Evolutionary conservation across 2,888 invertebrate species (phyloP), one percentile per base, ranked within the genome.

Genomic region (Synanthedon formicaeformis): DNA sequence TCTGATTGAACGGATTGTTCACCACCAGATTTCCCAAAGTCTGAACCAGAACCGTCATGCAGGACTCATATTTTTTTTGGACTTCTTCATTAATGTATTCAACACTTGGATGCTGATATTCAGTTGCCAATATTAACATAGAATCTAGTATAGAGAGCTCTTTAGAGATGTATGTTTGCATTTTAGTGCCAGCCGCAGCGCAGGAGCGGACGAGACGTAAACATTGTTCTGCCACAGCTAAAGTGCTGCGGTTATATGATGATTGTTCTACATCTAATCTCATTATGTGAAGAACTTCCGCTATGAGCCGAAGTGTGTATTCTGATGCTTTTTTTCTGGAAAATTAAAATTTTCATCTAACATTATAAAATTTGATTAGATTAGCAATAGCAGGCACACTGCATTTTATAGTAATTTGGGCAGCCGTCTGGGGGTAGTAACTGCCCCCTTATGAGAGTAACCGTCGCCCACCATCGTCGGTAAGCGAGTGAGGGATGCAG

Each of bases 1-100:
- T 81, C 71, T 89, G 88, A 60, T 88, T 89, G 53, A 80, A 81
- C 0, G 84, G 81, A 69, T 90, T 90, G 55, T 88, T 87, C 0
- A 90, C 89, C 8, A 89, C 85, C 55, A 90, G 67, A 63, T 91
- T 91, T 40, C 90, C 89, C 53, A 90, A 62, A 11, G 90, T 89
- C 65, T 91, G 90, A 53, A 90, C 76, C 4, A 89, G 76, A 14
- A 89, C 78, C 48, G 84, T 85, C 77, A 89, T 81, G 59, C 88
- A 89, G 0, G 81, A 72, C 57, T 87, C 84, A 64, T 80, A 81
- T 65, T 83, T 81, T 58, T 86, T 84, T 50, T 84, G 84, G 16
- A 88, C 56, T 54, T 88, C 87, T 56, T 86, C 84, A 56, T 80
- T 82, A 1, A 81, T 54, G n/a, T 81, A 77, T 6, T 86, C 84